phyloP scores from a whole-genome alignment of 2,888 invertebrate species.

The Epirrita christyi region DNA sequence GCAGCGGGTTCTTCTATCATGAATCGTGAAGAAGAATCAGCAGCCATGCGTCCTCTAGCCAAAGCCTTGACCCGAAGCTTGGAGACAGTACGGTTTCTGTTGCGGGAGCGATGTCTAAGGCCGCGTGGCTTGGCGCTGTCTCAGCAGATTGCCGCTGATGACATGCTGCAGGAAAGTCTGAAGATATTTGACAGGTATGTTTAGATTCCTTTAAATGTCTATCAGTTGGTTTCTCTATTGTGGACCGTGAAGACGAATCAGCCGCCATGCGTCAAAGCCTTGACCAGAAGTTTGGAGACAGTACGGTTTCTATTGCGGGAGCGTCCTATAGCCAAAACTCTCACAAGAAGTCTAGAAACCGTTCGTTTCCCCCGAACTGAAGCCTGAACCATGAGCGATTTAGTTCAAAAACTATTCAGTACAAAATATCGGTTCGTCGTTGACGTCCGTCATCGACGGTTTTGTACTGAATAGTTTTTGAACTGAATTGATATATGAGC shows the following conservation, averaged over 20 bases:
- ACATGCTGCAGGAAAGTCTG: slow-evolving; percentile 91
- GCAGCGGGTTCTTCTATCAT: slow-evolving; percentile 99
- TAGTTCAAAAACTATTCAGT: too few species aligned
- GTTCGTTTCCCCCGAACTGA: too few species aligned
- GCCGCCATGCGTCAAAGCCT: slow-evolving; percentile 97
- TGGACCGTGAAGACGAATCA: slow-evolving; percentile 98
- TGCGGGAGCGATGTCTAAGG: slow-evolving; percentile 94
- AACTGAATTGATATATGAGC: too few species aligned
- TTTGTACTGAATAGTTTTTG: too few species aligned
- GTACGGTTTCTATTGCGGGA: slow-evolving; percentile 95
- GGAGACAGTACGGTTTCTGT: slow-evolving; percentile 94
- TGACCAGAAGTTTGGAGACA: slow-evolving; percentile 97
- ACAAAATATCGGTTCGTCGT: too few species aligned
- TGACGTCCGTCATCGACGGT: too few species aligned
- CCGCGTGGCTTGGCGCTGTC: slow-evolving; percentile 83
- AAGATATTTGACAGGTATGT: slow-evolving; percentile 81
- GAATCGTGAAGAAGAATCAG: slow-evolving; percentile 98
- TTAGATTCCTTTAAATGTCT: slow-evolving; percentile 89
- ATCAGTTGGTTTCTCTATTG: slow-evolving; percentile 98
- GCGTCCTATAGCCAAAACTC: too few species aligned
- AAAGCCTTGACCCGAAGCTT: slow-evolving; percentile 98
- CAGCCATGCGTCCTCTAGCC: slow-evolving; percentile 97
- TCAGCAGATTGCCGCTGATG: slow-evolving; percentile 79
- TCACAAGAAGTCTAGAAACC: too few species aligned
- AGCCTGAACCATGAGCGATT: too few species aligned